Percentiles rank a stretch among this genome's conserved stretches.
These are phyloP conservation scores for Gymnoscelis rufifasciata DNA, from an alignment of 2,888 invertebrate genomes.

Conservation along the genomic window DNA sequence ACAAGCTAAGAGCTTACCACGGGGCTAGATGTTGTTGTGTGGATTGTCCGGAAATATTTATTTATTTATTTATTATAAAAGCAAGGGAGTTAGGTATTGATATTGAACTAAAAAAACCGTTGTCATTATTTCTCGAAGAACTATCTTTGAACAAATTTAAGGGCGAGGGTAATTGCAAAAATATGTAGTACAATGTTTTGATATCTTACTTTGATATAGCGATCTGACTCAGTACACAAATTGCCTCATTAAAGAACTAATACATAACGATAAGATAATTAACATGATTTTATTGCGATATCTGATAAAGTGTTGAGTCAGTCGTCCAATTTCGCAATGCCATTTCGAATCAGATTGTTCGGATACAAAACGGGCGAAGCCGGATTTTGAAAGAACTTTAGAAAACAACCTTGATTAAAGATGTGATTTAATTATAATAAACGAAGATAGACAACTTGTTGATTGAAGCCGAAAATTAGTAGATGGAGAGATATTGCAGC, in stretches of 20 bases:
- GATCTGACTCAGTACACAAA: background rate
- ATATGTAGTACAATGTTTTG: background rate
- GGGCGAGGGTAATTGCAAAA: background rate
- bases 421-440: background rate
- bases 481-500: no score
- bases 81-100: no score
- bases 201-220: no score
- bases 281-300: constrained; percentile 12
- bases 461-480: no score
- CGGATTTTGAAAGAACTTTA: constrained; percentile 8
- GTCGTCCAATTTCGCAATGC: constrained; percentile 5
- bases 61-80: no score
- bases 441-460: no score
- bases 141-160: no score
- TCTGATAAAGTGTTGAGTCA: background rate
- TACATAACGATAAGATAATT: constrained; percentile 11
- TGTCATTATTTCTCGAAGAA: no score
- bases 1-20: no score
- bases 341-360: constrained; percentile 14
- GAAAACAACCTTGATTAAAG: constrained; percentile 3
- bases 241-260: constrained; percentile 1
- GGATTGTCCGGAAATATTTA: no score
- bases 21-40: no score
- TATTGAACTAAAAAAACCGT: no score
- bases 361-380: constrained; percentile 8